Conservation (phyloP, 2,797 vertebrate species). For the Myotis planiceps region DNA sequence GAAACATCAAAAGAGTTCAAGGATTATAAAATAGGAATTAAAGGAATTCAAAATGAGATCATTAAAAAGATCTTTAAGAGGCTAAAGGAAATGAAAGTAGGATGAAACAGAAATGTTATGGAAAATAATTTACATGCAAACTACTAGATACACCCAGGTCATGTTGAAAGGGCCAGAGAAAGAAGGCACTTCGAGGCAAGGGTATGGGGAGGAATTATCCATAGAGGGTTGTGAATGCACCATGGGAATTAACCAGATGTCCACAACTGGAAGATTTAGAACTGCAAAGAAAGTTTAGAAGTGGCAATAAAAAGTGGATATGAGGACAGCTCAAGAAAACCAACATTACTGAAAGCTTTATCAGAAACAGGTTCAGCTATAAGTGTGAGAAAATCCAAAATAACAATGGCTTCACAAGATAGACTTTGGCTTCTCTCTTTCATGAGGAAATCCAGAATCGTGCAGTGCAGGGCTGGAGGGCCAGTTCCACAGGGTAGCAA, state of each 20-base stretch:
- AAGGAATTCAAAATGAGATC: constrained; percentile 50
- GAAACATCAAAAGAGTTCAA: constrained; percentile 6
- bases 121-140: neutral
- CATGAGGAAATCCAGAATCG: neutral
- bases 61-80: constrained; percentile 41
- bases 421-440: neutral
- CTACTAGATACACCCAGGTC: neutral
- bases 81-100: neutral
- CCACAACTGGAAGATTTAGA: neutral
- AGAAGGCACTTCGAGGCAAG: neutral
- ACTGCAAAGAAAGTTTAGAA: neutral
- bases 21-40: constrained; percentile 51
- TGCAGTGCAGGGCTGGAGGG: neutral
- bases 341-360: neutral
- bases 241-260: neutral
- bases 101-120: constrained; percentile 34
- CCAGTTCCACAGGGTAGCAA: neutral
- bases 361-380: neutral
- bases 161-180: neutral
- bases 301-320: neutral
- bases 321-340: neutral
- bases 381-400: neutral
- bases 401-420: neutral
- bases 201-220: neutral
- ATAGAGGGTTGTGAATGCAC: accelerated